These are phyloP conservation scores for Slavum lentiscoides DNA, from an alignment of 2,888 invertebrate species.

Conservation along the genomic window DNA sequence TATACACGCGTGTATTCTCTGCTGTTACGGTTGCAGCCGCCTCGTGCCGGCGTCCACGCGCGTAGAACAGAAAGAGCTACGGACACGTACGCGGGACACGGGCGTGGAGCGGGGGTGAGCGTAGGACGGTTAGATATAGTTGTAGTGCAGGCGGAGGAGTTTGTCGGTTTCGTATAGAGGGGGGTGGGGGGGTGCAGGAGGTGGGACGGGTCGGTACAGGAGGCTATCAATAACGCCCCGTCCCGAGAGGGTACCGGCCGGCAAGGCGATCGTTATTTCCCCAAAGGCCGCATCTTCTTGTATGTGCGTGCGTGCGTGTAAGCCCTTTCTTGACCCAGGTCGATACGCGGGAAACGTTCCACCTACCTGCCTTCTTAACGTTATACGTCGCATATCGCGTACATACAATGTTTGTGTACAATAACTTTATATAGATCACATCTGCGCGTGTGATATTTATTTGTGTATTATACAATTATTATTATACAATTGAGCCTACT, in stretches of 20 bases:
- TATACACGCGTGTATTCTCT: neutral
- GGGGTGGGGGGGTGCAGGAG: neutral
- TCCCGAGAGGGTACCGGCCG: conserved; percentile 38
- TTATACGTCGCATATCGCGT: too few relatives aligned
- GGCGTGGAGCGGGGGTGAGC: too few relatives aligned
- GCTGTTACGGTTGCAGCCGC: too few relatives aligned
- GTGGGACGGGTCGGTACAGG: neutral
- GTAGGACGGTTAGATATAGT: neutral
- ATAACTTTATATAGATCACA: too few relatives aligned
- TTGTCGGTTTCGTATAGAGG: neutral
- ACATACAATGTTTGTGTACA: too few relatives aligned
- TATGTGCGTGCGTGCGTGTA: neutral
- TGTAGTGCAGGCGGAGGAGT: neutral
- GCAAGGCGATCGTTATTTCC: conserved; percentile 52
- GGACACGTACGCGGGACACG: too few relatives aligned
- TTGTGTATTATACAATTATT: too few relatives aligned
- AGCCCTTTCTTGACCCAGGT: conserved; percentile 39
- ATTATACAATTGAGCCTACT: too few relatives aligned
- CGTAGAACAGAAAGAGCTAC: neutral
- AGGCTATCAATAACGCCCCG: conserved; percentile 49
- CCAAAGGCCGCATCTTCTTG: conserved; percentile 39
- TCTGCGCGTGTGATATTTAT: too few relatives aligned
- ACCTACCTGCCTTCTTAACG: too few relatives aligned
- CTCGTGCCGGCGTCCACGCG: too few relatives aligned
- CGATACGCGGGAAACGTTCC: too few relatives aligned